Evolutionary conservation across 2,797 vertebrate species (phyloP).

Genomic region (Dendrocincla tyrannina): DNA sequence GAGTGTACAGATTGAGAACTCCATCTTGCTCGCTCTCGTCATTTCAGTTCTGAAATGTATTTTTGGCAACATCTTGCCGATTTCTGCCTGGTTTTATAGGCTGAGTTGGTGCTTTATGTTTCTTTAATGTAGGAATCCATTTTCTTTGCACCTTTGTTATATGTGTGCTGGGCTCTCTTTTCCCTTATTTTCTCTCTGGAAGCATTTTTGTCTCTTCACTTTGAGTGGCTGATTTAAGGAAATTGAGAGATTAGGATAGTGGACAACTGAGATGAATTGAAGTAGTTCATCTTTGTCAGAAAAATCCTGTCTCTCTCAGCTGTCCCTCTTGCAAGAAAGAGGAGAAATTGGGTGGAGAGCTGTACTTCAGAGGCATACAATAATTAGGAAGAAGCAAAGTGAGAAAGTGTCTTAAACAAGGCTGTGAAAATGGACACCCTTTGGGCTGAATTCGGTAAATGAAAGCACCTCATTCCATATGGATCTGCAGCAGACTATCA

Average conservation of each 20-base stretch:
- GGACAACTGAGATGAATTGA: constrained; percentile 28
- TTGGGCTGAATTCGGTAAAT: background rate
- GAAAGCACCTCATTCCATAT: background rate
- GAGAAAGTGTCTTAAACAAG: background rate
- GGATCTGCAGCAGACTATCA: background rate
- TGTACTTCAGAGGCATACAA: background rate
- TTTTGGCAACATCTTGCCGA: background rate
- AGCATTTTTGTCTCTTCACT: background rate
- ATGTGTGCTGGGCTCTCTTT: background rate
- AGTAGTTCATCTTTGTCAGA: constrained; percentile 28
- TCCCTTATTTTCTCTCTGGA: background rate
- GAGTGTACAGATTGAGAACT: background rate
- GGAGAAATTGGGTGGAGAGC: background rate
- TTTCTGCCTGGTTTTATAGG: background rate
- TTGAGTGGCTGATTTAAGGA: constrained; percentile 25
- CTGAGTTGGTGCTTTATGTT: background rate
- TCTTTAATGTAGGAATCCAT: background rate
- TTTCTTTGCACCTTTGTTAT: background rate
- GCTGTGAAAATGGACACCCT: background rate
- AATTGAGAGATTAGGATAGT: constrained; percentile 20
- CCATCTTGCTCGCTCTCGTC: background rate
- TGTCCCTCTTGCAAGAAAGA: background rate
- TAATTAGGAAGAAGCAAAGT: background rate
- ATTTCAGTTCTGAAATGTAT: background rate
- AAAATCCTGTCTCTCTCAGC: background rate